phyloP scores from a whole-genome alignment of 2,888 invertebrate species.

The Allophyes oxyacanthae region DNA sequence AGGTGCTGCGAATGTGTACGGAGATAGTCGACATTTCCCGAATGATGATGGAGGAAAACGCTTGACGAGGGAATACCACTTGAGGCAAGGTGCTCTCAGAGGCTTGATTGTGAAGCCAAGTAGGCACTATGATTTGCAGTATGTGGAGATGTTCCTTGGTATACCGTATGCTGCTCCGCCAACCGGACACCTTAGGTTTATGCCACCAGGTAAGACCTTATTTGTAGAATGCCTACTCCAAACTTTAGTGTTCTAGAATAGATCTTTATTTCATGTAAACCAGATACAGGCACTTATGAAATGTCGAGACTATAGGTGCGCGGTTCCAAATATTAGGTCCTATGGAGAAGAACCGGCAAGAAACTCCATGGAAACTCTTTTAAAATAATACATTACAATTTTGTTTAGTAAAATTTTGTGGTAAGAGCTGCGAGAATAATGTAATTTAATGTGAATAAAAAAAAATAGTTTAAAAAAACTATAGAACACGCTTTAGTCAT shows the following conservation, averaged over 20 bases:
- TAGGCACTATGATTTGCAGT: conserved; percentile 89
- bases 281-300: too few relatives aligned
- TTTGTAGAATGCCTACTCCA: not conserved
- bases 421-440: too few relatives aligned
- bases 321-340: too few relatives aligned
- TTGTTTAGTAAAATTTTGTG: too few relatives aligned
- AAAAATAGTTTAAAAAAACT: too few relatives aligned
- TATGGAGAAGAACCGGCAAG: too few relatives aligned
- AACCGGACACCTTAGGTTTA: conserved; percentile 93
- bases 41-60: conserved; percentile 78
- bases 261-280: conserved; percentile 24
- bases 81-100: conserved; percentile 92
- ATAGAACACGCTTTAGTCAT: too few relatives aligned
- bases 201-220: conserved; percentile 92
- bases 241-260: conserved; percentile 5
- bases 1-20: conserved; percentile 76
- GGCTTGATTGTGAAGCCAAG: conserved; percentile 92
- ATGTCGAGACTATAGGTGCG: too few relatives aligned
- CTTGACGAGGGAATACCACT: conserved; percentile 89
- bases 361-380: too few relatives aligned
- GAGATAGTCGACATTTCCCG: conserved; percentile 71
- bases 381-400: too few relatives aligned
- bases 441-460: too few relatives aligned
- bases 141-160: conserved; percentile 93
- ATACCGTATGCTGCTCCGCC: conserved; percentile 96